Evolutionary conservation across 1,140 invertebrate species (phyloP).

Genomic region (Melanaphis sacchari): DNA sequence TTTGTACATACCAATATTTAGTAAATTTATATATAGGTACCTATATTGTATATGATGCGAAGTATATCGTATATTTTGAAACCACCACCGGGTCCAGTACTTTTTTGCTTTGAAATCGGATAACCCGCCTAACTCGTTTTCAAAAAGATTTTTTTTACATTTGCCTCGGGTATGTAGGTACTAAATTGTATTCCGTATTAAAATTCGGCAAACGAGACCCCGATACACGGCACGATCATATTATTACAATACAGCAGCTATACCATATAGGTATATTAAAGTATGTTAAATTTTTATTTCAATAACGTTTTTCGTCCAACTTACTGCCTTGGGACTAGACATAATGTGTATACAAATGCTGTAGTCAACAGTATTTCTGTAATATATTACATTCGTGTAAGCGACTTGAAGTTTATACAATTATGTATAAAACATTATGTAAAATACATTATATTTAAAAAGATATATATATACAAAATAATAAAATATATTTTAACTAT

Average conservation of each 20-base stretch:
- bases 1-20: not conserved
- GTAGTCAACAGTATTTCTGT: not conserved
- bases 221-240: not conserved
- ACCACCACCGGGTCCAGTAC: not conserved
- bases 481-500: too few species aligned
- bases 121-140: slow-evolving; percentile 36
- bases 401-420: too few species aligned
- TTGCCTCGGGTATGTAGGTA: not conserved
- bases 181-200: not conserved
- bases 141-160: not conserved
- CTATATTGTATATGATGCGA: not conserved
- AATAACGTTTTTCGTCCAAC: not conserved
- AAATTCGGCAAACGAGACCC: slow-evolving; percentile 1
- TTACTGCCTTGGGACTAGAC: not conserved
- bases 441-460: not conserved
- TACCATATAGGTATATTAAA: not conserved
- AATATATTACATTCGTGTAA: not conserved
- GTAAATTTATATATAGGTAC: not conserved
- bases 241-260: not conserved
- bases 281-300: not conserved
- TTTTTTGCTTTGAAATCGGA: slow-evolving; percentile 33
- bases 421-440: not conserved
- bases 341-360: not conserved
- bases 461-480: too few species aligned
- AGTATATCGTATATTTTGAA: not conserved